phyloP scores from a whole-genome alignment of 2,888 invertebrate species.

The Torymus auratus region DNA sequence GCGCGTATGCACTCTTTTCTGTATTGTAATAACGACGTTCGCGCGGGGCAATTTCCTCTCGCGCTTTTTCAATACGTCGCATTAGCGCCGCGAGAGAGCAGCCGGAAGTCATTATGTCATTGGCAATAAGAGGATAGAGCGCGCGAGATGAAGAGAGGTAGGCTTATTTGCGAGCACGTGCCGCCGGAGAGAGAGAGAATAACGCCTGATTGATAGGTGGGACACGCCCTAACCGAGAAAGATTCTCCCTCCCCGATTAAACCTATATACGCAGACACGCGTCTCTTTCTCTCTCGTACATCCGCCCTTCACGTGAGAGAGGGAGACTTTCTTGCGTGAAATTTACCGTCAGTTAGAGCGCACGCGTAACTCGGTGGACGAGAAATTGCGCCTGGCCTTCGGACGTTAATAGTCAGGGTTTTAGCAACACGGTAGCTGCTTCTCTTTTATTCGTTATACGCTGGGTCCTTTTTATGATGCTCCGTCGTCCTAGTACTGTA shows the following conservation, averaged over 20 bases:
- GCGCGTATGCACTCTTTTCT: not conserved
- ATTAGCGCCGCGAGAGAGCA: constrained; percentile 22
- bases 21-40: constrained; percentile 36
- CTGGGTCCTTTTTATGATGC: no score
- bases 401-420: no score
- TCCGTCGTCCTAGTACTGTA: no score
- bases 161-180: not conserved
- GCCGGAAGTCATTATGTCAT: constrained; percentile 50
- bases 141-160: not conserved
- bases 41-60: constrained; percentile 40
- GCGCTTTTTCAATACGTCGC: constrained; percentile 31
- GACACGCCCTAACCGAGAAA: constrained; percentile 12
- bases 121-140: constrained; percentile 36
- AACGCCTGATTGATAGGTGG: constrained; percentile 37
- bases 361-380: no score
- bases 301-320: no score
- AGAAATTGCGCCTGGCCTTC: no score
- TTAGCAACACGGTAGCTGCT: no score
- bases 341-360: no score
- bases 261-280: not conserved
- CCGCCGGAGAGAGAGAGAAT: not conserved
- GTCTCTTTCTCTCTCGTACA: not conserved
- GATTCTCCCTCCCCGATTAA: constrained; percentile 24
- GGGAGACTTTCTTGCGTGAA: no score
- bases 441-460: no score